These are phyloP conservation scores for Lepetodrilus schrolli DNA, from an alignment of 2,888 invertebrate genomes.

Conservation along the genomic window DNA sequence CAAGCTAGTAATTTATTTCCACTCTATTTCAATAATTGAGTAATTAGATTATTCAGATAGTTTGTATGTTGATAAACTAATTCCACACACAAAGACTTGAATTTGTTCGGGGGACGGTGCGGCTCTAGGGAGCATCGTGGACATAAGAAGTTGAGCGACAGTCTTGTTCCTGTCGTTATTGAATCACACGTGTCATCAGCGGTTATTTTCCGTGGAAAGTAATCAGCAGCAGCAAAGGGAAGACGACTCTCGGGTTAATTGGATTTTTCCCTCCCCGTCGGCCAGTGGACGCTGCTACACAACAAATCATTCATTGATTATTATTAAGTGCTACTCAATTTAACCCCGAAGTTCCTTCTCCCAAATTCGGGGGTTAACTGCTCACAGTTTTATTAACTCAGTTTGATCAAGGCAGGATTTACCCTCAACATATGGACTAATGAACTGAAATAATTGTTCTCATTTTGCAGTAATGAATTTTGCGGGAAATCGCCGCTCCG, in stretches of 20 bases:
- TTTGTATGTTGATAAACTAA: slow-evolving; percentile 64
- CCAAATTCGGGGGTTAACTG: slow-evolving; percentile 24
- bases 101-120: slow-evolving; percentile 43
- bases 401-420: slow-evolving; percentile 2
- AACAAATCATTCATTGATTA: slow-evolving; percentile 33
- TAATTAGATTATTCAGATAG: slow-evolving; percentile 59
- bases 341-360: slow-evolving; percentile 7
- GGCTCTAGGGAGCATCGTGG: slow-evolving; percentile 30
- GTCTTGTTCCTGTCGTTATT: slow-evolving; percentile 39
- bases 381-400: slow-evolving; percentile 25
- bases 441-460: slow-evolving; percentile 22
- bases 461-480: slow-evolving; percentile 28
- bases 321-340: slow-evolving; percentile 29
- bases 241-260: slow-evolving; percentile 45
- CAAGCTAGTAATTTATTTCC: slow-evolving; percentile 57
- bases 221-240: slow-evolving; percentile 43
- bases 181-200: slow-evolving; percentile 46
- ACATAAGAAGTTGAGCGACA: slow-evolving; percentile 34
- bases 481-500: slow-evolving; percentile 10
- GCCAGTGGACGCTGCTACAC: slow-evolving; percentile 1
- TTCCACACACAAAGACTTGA: slow-evolving; percentile 51
- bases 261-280: slow-evolving; percentile 35
- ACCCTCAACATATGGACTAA: slow-evolving; percentile 11
- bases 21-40: slow-evolving; percentile 62
- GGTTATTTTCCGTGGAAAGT: slow-evolving; percentile 43